Base-by-base conservation (phyloP, 2,113 vertebrate species). In the Oreocharis arfaki region DNA sequence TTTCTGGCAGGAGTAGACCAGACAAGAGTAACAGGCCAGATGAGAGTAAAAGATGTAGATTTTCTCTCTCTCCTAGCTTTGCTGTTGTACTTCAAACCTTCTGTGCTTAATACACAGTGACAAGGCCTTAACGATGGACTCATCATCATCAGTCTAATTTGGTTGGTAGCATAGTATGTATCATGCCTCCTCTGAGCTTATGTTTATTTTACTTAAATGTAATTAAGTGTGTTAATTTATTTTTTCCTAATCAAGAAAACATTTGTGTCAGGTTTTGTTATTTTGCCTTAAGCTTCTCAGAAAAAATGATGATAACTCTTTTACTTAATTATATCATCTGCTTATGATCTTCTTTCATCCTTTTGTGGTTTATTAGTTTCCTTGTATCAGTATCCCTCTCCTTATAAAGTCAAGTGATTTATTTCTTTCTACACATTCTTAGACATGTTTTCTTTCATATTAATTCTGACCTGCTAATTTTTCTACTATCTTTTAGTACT, bases 211-310 rank as follows among this genome's bases (percentile, higher is more conserved):
- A 71, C 79, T 92, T 89, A 80, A 85, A 87, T 65, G 13, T 61
- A 87, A 84, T 95, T 93, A 75, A 75, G 41, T 69, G 42, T 50
- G 33, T 73, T 94, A 44, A 84, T 89, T 68, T 75, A 49, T 67
- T 93, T 97, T 94, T 82, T 89, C 70, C 82, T 83, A 74, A 91
- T 77, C 24, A 77, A 37, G 55, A 79, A 91, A 74, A 67, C 42
- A 26, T 93, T 95, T 91, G 39, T 93, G 37, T 89, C 49, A 14
- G 11, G 27, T 93, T 83, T 87, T 95, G 19, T 22, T 93, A 33
- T 90, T 81, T 90, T 93, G 63, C 84, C 55, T 69, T 91, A 76
- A 61, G 78, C 74, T 65, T 91, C 49, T 93, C 42, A 41, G 78
- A 83, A 86, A 77, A 95, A 90, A 24, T 69, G 73, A 59, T 61